These are phyloP conservation scores for Athalia cordata DNA, from an alignment of 2,888 invertebrate species.

Conservation along the genomic window DNA sequence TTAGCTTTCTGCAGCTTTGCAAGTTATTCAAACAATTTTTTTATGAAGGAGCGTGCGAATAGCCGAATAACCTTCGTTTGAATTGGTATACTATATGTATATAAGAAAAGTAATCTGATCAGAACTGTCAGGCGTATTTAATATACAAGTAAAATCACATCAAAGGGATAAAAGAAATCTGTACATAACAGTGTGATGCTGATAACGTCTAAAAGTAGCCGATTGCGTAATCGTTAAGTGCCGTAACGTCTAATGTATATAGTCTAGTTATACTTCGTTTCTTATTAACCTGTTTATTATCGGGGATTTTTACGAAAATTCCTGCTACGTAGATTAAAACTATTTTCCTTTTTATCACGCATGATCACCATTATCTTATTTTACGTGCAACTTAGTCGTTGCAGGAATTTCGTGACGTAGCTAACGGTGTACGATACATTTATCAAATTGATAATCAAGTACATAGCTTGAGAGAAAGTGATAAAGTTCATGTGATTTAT, in stretches of 20 bases:
- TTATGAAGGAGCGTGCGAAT: background rate
- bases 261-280: background rate
- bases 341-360: no score
- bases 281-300: no score
- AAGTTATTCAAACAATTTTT: conserved; percentile 24
- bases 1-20: conserved; percentile 33
- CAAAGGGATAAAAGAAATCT: conserved; percentile 25
- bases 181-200: conserved; percentile 13
- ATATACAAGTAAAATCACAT: conserved; percentile 37
- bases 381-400: background rate
- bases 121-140: conserved; percentile 6
- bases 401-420: conserved; percentile 6
- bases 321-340: no score
- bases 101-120: background rate
- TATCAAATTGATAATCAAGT: conserved; percentile 29
- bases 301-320: no score
- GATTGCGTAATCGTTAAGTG: no score
- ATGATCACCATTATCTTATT: no score
- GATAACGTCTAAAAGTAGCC: conserved; percentile 15
- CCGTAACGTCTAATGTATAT: conserved; percentile 12
- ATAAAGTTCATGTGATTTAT: background rate
- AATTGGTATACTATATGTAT: background rate
- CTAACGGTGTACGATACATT: background rate
- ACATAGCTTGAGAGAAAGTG: conserved; percentile 17
- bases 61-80: conserved; percentile 8